Evolutionary conservation across 2,888 invertebrate species (phyloP).

Genomic region (Nomada flava): DNA sequence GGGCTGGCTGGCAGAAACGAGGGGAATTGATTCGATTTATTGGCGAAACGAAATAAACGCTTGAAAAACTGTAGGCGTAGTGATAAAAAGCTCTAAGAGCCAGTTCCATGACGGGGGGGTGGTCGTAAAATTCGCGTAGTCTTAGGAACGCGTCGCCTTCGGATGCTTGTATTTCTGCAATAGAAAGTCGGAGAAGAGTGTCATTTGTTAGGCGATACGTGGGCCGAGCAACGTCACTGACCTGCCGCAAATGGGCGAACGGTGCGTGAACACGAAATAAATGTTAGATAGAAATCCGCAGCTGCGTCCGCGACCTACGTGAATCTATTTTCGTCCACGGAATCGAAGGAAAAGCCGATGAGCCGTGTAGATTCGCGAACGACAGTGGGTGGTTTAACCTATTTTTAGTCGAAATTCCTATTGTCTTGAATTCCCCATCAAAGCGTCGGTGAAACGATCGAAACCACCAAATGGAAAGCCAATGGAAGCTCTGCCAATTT

Average conservation of each 20-base stretch:
- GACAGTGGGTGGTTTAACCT: constrained; percentile 45
- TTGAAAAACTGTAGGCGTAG: constrained; percentile 33
- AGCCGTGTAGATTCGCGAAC: constrained; percentile 32
- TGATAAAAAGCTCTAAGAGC: background rate
- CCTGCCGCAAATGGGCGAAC: constrained; percentile 67
- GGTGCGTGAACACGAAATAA: constrained; percentile 66
- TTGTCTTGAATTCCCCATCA: constrained; percentile 5
- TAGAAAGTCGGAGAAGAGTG: constrained; percentile 25
- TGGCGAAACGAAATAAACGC: constrained; percentile 46
- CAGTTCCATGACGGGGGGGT: background rate
- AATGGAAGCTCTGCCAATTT: constrained; percentile 3
- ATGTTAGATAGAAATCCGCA: constrained; percentile 66
- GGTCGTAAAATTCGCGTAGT: constrained; percentile 44
- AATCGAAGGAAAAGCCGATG: constrained; percentile 38
- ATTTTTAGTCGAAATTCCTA: constrained; percentile 18
- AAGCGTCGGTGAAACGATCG: background rate
- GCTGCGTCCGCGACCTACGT: constrained; percentile 67
- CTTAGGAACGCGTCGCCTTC: constrained; percentile 33
- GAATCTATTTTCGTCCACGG: constrained; percentile 63
- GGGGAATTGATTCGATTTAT: constrained; percentile 6
- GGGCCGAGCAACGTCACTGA: constrained; percentile 68
- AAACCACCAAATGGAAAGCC: no score
- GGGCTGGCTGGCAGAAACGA: background rate
- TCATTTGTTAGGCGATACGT: constrained; percentile 63
- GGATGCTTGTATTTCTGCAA: constrained; percentile 12